Evolutionary conservation across 2,113 vertebrate species (phyloP), one percentile per base, ranked within the genome.

Genomic region (Shinisaurus crocodilurus): DNA sequence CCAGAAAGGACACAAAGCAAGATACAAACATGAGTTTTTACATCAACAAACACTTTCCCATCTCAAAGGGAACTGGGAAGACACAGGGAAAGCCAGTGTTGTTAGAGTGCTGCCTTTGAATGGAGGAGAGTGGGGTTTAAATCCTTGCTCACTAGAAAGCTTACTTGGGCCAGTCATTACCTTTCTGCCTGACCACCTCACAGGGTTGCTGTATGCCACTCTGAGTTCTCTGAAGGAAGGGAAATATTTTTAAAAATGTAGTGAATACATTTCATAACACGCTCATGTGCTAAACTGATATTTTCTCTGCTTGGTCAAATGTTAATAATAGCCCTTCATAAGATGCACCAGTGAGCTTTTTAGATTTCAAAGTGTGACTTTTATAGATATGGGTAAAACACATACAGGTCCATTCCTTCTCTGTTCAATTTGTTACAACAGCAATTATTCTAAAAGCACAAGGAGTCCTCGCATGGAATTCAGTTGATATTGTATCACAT

Each of bases 1-100:
- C 4, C 91, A 65, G 37, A 23, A 85, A 93, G 45, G 7, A 90
- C 79, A 45, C 90, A 25, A 65, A 43, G 50, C 13, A 82, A 20
- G 88, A 85, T 87, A 90, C 70, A 72, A 92, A 93, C 34, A 79
- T 1, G 1, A 91, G 9, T 23, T 67, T 37, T 77, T 67, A 88
- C 43, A 3, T 65, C 79, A 90, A 13, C 45, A 48, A 81, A 2
- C 69, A 5, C 87, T 15, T 8, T 48, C 0, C 69, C 67, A 34
- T 82, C 88, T 70, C 90, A 85, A 60, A 79, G 88, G 7, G 34
- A 77, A 84, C 65, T 74, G 37, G 2, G 82, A 88, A 89, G 37
- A 54, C 50, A 80, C 5, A 70, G 8, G 67, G 13, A 54, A 50
- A 72, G 18, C 4, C 20, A 50, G 43, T 72, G 18, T 50, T 7